A percentile compares a stretch with the other conserved stretches of the same genome.
phyloP scores from a whole-genome alignment of 2,797 vertebrate species.

The Heliangelus exortis region DNA sequence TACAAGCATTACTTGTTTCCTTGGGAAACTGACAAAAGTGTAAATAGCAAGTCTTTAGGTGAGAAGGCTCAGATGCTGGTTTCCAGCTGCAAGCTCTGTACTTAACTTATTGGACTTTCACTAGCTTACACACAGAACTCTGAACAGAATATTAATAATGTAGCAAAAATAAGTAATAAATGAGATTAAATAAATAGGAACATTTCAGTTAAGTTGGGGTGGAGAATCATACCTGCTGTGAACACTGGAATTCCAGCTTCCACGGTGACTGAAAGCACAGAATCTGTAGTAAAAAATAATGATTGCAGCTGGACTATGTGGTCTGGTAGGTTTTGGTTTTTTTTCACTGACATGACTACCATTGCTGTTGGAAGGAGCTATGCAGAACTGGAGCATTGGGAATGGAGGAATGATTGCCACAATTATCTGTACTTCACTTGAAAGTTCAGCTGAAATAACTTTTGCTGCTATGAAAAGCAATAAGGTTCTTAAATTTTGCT shows the following conservation, averaged over 20 bases:
- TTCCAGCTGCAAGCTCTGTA: background rate
- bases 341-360: background rate
- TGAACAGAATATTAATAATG: background rate
- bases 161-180: background rate
- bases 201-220: background rate
- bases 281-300: background rate
- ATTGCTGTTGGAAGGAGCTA: background rate
- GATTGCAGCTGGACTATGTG: background rate
- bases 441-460: background rate
- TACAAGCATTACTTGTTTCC: background rate
- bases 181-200: background rate
- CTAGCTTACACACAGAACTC: background rate
- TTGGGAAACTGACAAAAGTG: background rate
- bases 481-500: background rate
- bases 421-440: background rate
- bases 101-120: background rate
- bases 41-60: background rate
- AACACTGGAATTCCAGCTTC: background rate
- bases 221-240: background rate
- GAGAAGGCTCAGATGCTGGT: background rate
- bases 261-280: background rate
- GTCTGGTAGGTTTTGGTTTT: background rate
- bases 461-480: background rate
- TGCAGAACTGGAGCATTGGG: background rate
- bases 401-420: background rate